phyloP scores from a whole-genome alignment of 2,797 vertebrate species.

The Myotis pilosus region DNA sequence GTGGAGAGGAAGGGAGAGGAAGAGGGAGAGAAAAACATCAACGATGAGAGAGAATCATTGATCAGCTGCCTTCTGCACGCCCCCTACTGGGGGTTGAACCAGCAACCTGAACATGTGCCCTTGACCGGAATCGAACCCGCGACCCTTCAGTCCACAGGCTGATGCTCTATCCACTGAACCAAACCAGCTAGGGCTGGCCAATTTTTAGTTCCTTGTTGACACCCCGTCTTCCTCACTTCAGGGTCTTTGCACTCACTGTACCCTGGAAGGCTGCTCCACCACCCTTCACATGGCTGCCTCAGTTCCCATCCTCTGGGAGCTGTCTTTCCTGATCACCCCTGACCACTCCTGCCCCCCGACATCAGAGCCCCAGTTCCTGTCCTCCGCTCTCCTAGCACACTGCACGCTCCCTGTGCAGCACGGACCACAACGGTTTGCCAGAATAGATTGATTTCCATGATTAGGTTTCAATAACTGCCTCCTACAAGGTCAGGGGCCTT shows the following conservation, averaged over 20 bases:
- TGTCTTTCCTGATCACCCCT: background rate
- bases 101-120: no score
- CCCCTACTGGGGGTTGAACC: no score
- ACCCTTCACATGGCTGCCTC: background rate
- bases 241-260: no score
- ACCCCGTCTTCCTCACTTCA: no score
- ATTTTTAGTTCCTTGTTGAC: background rate
- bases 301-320: background rate
- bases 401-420: accelerated
- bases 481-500: background rate
- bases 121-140: no score
- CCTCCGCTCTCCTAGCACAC: background rate
- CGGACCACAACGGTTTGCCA: accelerated
- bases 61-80: no score
- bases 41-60: no score
- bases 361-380: background rate
- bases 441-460: background rate
- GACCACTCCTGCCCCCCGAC: background rate
- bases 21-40: no score
- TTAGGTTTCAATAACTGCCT: background rate
- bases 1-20: background rate
- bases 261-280: background rate
- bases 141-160: no score
- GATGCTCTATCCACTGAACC: no score
- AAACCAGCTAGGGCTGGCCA: no score